Evolutionary conservation across 2,113 vertebrate genomes (phyloP), one percentile per base, ranked within the genome.

Genomic region (cat (Felis catus)): DNA sequence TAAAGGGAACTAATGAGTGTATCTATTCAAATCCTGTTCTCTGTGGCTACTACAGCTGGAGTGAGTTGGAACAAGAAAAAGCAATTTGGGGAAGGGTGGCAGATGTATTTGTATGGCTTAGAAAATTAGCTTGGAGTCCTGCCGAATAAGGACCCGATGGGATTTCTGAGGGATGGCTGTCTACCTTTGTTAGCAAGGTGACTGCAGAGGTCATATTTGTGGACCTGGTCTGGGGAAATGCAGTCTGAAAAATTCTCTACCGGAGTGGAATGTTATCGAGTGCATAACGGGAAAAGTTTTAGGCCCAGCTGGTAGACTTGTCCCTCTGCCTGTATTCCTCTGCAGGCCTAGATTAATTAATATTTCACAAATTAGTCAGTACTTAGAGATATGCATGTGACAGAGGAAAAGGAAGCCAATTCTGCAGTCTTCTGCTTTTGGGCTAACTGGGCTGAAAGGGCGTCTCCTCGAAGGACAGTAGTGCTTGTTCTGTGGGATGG

Each of bases 301-400:
- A 84, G 82, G 39, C 48, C n/a, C 58, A 39, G 45, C 51, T 89
- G 19, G 18, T 55, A 45, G 48, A 66, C 81, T 76, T 94, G 10
- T 71, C 21, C 33, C 78, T 48, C 4, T 10, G 23, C 5, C 80
- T 78, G 8, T 33, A 63, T 95, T 92, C 48, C n/a, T 71, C 79
- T 86, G 78, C 31, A 82, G 74, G 63, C 18, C 51, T 71, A 89
- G 63, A 66, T 92, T 91, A 80, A 90, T 90, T 92, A 94, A 58
- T 61, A 51, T 97, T 29, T 82, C 80, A 92, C 81, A 58, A 97
- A 86, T 82, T 65, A 92, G 45, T 81, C 79, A 55, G 4, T 70
- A 76, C 48, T 81, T 48, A 63, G 21, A 71, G 92, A 48, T 71
- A 65, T 14, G 41, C 14, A 12, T 36, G 73, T 66, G 48, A 63